These are phyloP conservation scores for Eira barbara DNA, from an alignment of 2,113 vertebrate genomes.

Conservation along the genomic window DNA sequence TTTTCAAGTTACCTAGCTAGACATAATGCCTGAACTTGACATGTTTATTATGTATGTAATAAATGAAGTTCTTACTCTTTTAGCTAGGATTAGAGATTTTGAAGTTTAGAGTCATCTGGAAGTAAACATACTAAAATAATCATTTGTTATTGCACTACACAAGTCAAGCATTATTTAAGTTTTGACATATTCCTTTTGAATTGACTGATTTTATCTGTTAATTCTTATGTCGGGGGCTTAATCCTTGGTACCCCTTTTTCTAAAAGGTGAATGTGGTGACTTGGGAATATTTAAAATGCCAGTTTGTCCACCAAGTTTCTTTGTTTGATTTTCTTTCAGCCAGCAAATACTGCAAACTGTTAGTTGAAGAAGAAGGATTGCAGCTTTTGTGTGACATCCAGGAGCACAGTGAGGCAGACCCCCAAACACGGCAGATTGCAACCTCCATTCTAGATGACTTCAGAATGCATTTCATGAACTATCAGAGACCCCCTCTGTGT, in stretches of 20 bases:
- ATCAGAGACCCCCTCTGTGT: slow-evolving; percentile 51
- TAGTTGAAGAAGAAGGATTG: slow-evolving; percentile 90
- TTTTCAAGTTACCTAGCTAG: neutral
- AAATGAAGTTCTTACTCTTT: neutral
- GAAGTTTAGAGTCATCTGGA: neutral
- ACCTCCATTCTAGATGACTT: slow-evolving; percentile 87
- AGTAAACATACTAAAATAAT: neutral
- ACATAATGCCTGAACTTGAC: neutral
- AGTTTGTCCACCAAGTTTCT: neutral
- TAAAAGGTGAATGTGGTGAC: neutral
- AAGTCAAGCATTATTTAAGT: neutral
- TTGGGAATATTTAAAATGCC: slow-evolving; percentile 24
- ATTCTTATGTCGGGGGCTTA: neutral
- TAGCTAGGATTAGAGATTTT: neutral
- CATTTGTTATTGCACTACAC: neutral
- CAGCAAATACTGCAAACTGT: slow-evolving; percentile 91
- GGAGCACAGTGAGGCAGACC: slow-evolving; percentile 81
- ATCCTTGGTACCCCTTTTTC: neutral
- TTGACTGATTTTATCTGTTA: slow-evolving; percentile 25
- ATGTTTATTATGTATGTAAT: neutral
- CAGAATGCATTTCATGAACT: slow-evolving; percentile 82
- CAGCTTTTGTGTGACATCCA: slow-evolving; percentile 85
- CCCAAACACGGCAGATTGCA: slow-evolving; percentile 82
- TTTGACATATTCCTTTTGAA: neutral
- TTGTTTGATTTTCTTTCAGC: slow-evolving; percentile 79